These are phyloP conservation scores for Triplophysa rosa DNA, from an alignment of 2,113 vertebrate species.

Conservation along the genomic window DNA sequence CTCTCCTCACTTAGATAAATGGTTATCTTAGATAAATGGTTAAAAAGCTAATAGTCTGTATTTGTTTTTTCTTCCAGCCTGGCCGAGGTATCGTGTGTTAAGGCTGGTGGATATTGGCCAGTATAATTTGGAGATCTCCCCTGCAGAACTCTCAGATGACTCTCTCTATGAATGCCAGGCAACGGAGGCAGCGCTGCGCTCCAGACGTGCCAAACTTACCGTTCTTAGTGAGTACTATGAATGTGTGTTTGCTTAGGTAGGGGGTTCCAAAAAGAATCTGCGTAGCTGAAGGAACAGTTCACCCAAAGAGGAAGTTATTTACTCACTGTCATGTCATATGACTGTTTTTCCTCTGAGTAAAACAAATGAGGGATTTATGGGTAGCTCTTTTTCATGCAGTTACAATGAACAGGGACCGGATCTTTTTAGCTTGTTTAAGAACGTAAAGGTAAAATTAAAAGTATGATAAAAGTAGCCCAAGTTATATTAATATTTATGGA, in stretches of 20 bases:
- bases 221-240: constrained; percentile 79
- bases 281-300: too few relatives aligned
- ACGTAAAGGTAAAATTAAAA: too few relatives aligned
- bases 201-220: constrained; percentile 87
- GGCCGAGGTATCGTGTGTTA: constrained; percentile 89
- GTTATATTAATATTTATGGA: too few relatives aligned
- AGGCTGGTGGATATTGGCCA: constrained; percentile 84
- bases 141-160: constrained; percentile 89
- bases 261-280: too few relatives aligned
- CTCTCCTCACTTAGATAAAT: background rate
- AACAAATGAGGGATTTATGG: too few relatives aligned
- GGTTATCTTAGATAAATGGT: background rate
- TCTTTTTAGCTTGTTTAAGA: too few relatives aligned
- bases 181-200: constrained; percentile 90
- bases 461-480: too few relatives aligned
- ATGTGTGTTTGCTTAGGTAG: constrained; percentile 16
- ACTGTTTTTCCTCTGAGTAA: too few relatives aligned
- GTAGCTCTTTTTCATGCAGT: too few relatives aligned
- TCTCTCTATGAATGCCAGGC: constrained; percentile 93
- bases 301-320: too few relatives aligned
- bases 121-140: constrained; percentile 91
- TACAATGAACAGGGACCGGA: too few relatives aligned
- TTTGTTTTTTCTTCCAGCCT: constrained; percentile 75
- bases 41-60: background rate
- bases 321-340: too few relatives aligned